Conservation (phyloP, 2,797 vertebrate genomes). For the Oceanodroma leucorhoa region DNA sequence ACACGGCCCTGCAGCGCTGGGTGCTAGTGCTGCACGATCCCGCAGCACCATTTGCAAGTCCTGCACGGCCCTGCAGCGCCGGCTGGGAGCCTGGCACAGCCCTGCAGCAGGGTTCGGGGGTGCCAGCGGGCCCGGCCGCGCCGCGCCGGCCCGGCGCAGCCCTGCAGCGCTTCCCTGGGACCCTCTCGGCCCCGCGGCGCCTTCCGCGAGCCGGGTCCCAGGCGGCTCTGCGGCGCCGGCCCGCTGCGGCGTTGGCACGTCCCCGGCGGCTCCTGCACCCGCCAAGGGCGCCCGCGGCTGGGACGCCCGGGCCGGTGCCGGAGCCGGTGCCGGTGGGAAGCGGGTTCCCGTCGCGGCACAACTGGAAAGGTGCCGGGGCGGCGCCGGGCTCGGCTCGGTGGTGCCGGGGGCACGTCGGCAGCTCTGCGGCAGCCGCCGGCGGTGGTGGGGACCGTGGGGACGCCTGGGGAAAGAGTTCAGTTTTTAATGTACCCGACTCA, state of each 20-base stretch:
- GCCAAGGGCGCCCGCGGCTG: neutral
- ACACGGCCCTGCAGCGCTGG: neutral
- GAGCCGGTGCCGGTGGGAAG: neutral
- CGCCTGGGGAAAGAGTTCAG: conserved; percentile 70
- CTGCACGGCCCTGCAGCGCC: neutral
- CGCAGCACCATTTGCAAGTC: too few relatives aligned
- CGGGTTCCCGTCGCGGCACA: neutral
- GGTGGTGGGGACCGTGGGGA: neutral
- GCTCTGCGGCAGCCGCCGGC: neutral
- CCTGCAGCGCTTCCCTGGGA: neutral
- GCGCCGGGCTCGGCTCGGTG: neutral
- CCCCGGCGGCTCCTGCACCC: neutral
- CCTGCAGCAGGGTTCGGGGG: neutral
- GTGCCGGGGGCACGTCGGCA: neutral
- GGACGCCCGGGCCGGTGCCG: neutral
- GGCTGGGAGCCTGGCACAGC: neutral
- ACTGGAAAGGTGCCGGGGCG: neutral
- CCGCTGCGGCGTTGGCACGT: rapidly evolving
- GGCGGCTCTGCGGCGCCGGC: neutral
- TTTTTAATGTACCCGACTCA: conserved; percentile 58
- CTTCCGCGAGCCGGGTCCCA: neutral
- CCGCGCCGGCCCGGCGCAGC: neutral
- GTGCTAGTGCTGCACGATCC: neutral
- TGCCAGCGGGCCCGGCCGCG: rapidly evolving
- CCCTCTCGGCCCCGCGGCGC: neutral